Evolutionary conservation across 2,113 vertebrate genomes (phyloP), one percentile per base, ranked within the genome.

Genomic region (Syrrhaptes paradoxus): DNA sequence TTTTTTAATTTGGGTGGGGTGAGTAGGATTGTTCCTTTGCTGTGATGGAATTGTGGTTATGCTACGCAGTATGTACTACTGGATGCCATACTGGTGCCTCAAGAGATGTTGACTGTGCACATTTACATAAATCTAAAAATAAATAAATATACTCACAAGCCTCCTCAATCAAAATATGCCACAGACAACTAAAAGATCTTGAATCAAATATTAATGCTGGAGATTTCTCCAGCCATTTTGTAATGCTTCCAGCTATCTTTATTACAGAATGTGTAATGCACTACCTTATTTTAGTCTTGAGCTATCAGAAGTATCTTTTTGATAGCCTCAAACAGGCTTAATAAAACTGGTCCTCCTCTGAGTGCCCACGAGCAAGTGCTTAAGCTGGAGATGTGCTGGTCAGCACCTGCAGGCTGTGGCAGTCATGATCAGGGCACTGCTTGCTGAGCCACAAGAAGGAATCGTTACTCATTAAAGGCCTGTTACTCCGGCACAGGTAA

Each of bases 151-250:
- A 92, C 89, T 72, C 52, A 68, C 88, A 95, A 57, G 90, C 93
- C 97, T 98, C 97, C 96, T 98, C 97, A 96, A 98, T 98, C 98
- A 98, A 98, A 98, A 98, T 98, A 98, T 98, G 98, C 96, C 98
- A 98, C 22, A 62, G 87, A 96, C 97, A 98, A 98, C 97, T 98
- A 98, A 97, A 98, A 97, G 97, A 97, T 95, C 95, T 79, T 97
- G 96, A 98, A 98, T 98, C 97, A 98, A 98, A 98, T 98, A 98
- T 98, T 98, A 98, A 98, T 98, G 98, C 31, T 96, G 76, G 79
- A 96, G 96, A 97, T 97, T 93, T 96, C 97, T 95, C 96, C 96
- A 97, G 7, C 52, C 93, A 94, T 98, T 98, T 97, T 97, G 85
- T 95, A 98, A 98, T 97, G 97, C 92, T 95, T 97, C 97, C 95